Evolutionary conservation across 2,888 invertebrate species (phyloP), one percentile per base, ranked within the genome.

Genomic region (Icerya purchasi): DNA sequence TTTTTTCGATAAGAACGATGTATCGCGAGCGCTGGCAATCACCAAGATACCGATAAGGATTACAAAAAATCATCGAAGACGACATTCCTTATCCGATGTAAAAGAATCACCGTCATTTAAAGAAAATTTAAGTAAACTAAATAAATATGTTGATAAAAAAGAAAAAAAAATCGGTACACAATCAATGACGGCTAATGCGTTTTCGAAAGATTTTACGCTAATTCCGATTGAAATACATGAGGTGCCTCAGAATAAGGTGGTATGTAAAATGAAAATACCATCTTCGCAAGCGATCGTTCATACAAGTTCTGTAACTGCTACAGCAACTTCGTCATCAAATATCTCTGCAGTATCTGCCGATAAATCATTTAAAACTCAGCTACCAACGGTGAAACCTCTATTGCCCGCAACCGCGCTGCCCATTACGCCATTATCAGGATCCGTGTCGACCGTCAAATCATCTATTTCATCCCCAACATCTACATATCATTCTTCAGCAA

Each of bases 361-460:
- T 2, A 49, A 36, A 14, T 14, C 10, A 62, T 62, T 61, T 23
- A 53, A 56, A 20, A 54, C n/a, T n/a, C 56, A 21, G 18, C 52
- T 3, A 20, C 18, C 54, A 5, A 24, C 51, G 8, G 51, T 49
- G 36, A 14, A 53, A 52, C 56, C 62, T 54, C 55, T 62, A 24
- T 61, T 62, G 50, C 54, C 61, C 18, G 53, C 61, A 10, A 23
- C 53, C 36, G 58, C 36, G n/a, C 53, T 23, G 20, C n/a, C 24
- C 58, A 25, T 50, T 49, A 50, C 58, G 57, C 20, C 50, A 21
- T 49, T 36, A 8, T 22, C 56, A 18, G 50, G 21, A 22, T 58
- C 50, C 57, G 36, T 54, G n/a, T 50, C 60, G 20, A 56, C 56
- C 5, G 2, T 23, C 14, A 18, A 54, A 49, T 20, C 23, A 10